phyloP scores from a whole-genome alignment of 1,140 invertebrate genomes.

The Pentalonia nigronervosa region DNA sequence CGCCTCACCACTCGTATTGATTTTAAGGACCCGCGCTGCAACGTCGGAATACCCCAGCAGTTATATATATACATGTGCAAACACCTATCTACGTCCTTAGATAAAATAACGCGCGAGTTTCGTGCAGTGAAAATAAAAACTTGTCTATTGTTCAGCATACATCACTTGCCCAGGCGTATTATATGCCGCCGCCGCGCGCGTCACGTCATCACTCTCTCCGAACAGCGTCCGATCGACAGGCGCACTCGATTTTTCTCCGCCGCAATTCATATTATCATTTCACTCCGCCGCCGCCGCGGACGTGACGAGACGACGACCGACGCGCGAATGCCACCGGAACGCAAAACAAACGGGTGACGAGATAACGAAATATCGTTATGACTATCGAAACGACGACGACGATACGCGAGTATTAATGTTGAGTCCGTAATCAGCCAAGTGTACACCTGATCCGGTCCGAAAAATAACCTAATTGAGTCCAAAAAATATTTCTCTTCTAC shows the following conservation, averaged over 20 bases:
- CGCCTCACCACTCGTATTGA: constrained; percentile 21
- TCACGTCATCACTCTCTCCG: neutral
- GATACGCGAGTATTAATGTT: too few relatives aligned
- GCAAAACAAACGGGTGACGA: neutral
- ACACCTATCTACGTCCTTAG: neutral
- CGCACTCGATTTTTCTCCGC: neutral
- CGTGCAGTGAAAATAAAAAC: neutral
- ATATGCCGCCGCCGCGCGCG: neutral
- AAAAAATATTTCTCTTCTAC: neutral
- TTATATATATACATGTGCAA: neutral
- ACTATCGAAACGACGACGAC: too few relatives aligned
- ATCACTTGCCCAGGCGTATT: neutral
- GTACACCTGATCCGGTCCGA: neutral
- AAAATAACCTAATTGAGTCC: neutral
- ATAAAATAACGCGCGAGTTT: neutral
- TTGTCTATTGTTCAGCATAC: neutral
- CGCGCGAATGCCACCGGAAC: neutral
- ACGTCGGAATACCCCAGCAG: neutral
- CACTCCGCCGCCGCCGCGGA: too few relatives aligned
- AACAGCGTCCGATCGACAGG: neutral
- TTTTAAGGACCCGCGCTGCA: neutral
- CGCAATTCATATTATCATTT: neutral
- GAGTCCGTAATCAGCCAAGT: neutral
- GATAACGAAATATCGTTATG: neutral
- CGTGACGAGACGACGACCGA: neutral